Conservation (phyloP, 2,888 invertebrate species). For the Drosophila tanythrix region DNA sequence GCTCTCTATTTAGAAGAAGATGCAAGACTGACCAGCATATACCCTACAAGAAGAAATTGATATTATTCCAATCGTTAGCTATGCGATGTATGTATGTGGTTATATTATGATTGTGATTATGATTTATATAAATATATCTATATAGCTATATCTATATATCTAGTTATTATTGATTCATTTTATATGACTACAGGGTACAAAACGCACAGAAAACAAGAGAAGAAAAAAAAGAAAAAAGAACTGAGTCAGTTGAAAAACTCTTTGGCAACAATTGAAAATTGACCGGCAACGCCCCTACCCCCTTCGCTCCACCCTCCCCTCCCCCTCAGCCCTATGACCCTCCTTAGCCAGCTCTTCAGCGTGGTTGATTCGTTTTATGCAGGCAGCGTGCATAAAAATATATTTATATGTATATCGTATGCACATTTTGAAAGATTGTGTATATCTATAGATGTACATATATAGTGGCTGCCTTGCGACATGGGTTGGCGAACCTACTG, state of each 20-base stretch:
- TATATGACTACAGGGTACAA: neutral
- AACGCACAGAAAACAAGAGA: neutral
- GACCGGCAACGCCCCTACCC: conserved; percentile 38
- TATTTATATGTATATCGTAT: neutral
- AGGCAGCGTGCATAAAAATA: conserved; percentile 26
- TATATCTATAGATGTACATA: neutral
- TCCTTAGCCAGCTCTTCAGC: neutral
- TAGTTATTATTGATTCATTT: neutral
- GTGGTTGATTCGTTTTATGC: conserved; percentile 56
- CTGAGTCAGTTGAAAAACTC: conserved; percentile 61
- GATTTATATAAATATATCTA: neutral
- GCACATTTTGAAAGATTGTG: neutral
- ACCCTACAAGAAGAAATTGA: neutral
- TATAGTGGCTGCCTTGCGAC: neutral
- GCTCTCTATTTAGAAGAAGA: conserved; percentile 2
- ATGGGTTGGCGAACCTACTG: conserved; percentile 21
- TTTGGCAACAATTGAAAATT: conserved; percentile 70
- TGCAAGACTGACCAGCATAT: neutral
- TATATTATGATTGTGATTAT: neutral
- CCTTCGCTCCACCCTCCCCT: neutral
- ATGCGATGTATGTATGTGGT: neutral
- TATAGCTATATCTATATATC: neutral
- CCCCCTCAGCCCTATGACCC: neutral
- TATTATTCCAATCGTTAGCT: neutral
- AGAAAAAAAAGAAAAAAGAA: conserved; percentile 14